These are phyloP conservation scores for Oxyruncus cristatus DNA, from an alignment of 2,113 vertebrate species.

Conservation along the genomic window DNA sequence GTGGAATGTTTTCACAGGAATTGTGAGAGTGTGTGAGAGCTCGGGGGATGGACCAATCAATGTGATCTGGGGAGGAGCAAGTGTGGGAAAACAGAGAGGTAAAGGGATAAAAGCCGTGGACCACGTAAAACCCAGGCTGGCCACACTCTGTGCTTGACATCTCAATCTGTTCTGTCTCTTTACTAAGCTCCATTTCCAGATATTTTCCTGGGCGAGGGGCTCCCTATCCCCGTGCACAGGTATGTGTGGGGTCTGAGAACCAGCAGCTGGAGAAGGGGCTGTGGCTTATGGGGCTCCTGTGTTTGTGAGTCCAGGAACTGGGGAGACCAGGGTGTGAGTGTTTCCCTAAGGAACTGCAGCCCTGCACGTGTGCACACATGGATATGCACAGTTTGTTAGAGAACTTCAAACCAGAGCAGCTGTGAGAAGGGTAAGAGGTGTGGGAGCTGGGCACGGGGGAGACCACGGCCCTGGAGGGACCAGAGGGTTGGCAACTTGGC, in stretches of 20 bases:
- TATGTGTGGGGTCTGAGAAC: not conserved
- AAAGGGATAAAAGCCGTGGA: not conserved
- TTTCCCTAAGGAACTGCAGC: not conserved
- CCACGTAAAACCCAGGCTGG: not conserved
- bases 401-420: not conserved
- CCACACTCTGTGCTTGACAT: accelerated
- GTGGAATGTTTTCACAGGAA: not conserved
- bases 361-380: accelerated
- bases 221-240: accelerated
- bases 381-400: not conserved
- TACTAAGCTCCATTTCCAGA: not conserved
- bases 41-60: not conserved
- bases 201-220: not conserved
- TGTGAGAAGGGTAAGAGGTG: not conserved
- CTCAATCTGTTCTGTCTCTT: not conserved
- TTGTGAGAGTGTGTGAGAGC: not conserved
- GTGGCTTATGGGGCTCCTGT: accelerated
- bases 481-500: not conserved
- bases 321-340: too few species aligned
- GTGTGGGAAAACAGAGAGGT: not conserved
- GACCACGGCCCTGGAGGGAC: not conserved
- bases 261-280: not conserved
- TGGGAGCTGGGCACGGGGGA: not conserved
- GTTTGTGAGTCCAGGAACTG: not conserved
- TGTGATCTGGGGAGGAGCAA: not conserved